Evolutionary conservation across 1,140 invertebrate species (phyloP), one percentile per base, ranked within the genome.

Genomic region (Brevipalpus yothersi): DNA sequence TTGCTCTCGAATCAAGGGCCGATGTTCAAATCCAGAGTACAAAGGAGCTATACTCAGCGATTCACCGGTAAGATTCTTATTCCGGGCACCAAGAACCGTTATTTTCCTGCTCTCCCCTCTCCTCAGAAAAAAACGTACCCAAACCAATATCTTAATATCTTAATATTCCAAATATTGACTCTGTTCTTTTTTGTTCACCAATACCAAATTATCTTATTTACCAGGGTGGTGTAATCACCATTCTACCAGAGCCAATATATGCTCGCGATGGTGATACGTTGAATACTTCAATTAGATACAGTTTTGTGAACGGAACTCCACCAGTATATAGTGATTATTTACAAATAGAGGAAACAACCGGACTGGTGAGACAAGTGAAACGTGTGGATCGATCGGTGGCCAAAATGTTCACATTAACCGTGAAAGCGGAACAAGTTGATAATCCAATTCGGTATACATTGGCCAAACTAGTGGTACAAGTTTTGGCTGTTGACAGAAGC

Each of bases 261-360:
- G 86, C 85, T 0, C 78, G 86, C 1, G 85, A 89, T 68, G 82
- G 85, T 78, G 86, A 90, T 67, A 86, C 85, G 1, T 77, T 89
- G 11, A 82, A 85, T 67, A 78, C 83, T 1, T 78, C 78, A 0
- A 85, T 88, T 56, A 75, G 76, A 54, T 90, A 89, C 68, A 82
- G 78, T 31, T 87, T 90, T 67, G 75, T 83, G 7, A 82, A 79
- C 63, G 87, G 86, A 1, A 66, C 63, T 5, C 66, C 66, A 17
- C 41, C 61, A 10, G 23, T 31, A 31, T 67, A 63, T 56, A 45
- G 31, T 13, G 56, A 61, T 12, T 65, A 64, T 41, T 67, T 67
- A 41, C 49, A 61, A 45, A 67, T 67, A 12, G 63, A 67, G 51
- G 15, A 43, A 2, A 57, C 87, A 39, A 82, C 82, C 0, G 86